A percentile compares a stretch with the other conserved stretches of the same genome.
Conservation (phyloP, 2,113 vertebrate species). For the Odontesthes bonariensis region DNA sequence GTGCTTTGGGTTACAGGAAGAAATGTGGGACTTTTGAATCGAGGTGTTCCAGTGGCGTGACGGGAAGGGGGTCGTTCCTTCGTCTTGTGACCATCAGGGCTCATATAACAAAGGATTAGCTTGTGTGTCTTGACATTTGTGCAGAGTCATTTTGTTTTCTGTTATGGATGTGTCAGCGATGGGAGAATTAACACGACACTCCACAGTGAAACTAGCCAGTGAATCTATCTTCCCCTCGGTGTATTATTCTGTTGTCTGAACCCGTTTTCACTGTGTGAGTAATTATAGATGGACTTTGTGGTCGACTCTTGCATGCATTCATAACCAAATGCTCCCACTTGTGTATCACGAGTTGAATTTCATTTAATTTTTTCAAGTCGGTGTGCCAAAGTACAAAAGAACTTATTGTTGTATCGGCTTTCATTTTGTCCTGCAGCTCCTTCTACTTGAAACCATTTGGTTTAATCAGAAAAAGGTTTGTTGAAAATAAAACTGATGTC, state of each 20-base stretch:
- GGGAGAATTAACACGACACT: slow-evolving; percentile 31
- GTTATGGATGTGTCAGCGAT: slow-evolving; percentile 26
- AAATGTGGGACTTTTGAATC: slow-evolving; percentile 20
- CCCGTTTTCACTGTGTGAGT: slow-evolving; percentile 11
- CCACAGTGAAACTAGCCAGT: slow-evolving; percentile 9
- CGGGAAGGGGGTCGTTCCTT: slow-evolving; percentile 23
- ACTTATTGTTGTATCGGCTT: slow-evolving; percentile 61
- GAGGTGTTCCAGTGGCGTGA: slow-evolving; percentile 9
- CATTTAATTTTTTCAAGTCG: slow-evolving; percentile 27
- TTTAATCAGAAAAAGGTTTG: slow-evolving; percentile 8
- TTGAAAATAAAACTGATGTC: slow-evolving; percentile 16
- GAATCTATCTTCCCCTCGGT: slow-evolving; percentile 33
- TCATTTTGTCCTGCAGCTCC: slow-evolving; percentile 36
- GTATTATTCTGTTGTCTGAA: slow-evolving; percentile 33
- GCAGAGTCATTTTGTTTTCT: slow-evolving; percentile 53
- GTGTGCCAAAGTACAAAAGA: slow-evolving; percentile 48
- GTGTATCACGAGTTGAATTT: slow-evolving; percentile 47
- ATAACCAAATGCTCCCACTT: slow-evolving; percentile 48
- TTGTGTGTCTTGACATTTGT: slow-evolving; percentile 56
- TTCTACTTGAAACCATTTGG: slow-evolving; percentile 19
- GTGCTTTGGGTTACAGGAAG: slow-evolving; percentile 5
- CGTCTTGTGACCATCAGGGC: slow-evolving; percentile 51
- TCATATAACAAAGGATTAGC: slow-evolving; percentile 61
- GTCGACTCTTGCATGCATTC: slow-evolving; percentile 58
- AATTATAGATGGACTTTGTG: slow-evolving; percentile 40